Base-by-base conservation (phyloP, 1,140 invertebrate species). In the Dendrolimus kikuchii region DNA sequence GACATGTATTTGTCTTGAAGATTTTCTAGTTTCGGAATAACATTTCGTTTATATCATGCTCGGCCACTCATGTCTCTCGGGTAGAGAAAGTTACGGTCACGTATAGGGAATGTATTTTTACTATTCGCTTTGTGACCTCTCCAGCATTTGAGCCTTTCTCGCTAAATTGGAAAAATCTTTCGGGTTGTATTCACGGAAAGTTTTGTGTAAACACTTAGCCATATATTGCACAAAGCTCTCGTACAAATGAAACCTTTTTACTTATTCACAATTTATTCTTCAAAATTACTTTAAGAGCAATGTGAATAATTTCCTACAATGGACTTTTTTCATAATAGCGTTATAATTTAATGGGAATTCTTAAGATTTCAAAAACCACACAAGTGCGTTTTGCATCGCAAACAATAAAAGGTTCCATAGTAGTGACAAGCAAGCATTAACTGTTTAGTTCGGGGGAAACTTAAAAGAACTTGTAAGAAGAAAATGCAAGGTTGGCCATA, bases 141-240 rank as follows among this genome's bases (percentile, higher is more conserved):
- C 62, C 60, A 57, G 63, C 59, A 68, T 65, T 64, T 47, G 61
- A 60, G 57, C 60, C 68, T 70, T 71, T 75, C 61, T 71, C 63
- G 60, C 58, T 63, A 71, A 78, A 75, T 75, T 74, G 73, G 67
- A 72, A 74, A 77, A 68, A 68, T 68, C 68, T 70, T 68, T 68
- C 54, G 53, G 60, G 57, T 63, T 60, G 59, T 62, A 63, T 62
- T 74, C 64, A 66, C 62, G 64, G 54, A 71, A 65, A 70, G 53
- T 66, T 60, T 68, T 65, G 52, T 55, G 62, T 62, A 59, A 68
- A 66, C 62, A 67, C 60, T 64, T 53, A 57, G 41, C 43, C 43
- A 9, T 49, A 45, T 49, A 46, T 40, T 7, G 8, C 43, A 9
- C 40, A 7, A 36, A 37, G 45, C 43, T 50, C 46, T 49, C 7